phyloP scores from a whole-genome alignment of 2,888 invertebrate genomes.

The Orthonychiurus folsomi region DNA sequence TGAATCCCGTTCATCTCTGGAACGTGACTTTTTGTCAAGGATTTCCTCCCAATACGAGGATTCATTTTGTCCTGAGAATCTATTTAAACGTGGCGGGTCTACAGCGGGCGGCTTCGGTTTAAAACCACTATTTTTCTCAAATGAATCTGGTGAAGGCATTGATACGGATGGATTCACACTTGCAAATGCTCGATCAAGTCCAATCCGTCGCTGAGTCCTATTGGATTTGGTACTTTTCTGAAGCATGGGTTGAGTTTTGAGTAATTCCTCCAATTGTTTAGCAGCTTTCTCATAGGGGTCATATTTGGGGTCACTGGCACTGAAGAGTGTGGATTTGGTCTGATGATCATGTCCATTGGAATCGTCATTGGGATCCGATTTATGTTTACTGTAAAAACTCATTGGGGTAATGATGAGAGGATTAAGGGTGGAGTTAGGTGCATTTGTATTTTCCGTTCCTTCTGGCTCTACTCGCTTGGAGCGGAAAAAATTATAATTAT shows the following conservation, averaged over 20 bases:
- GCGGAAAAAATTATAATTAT: neutral
- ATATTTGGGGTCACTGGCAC: slow-evolving; percentile 30
- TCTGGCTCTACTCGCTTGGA: slow-evolving; percentile 38
- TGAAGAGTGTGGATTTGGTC: slow-evolving; percentile 14
- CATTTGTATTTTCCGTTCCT: slow-evolving; percentile 36
- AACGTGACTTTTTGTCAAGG: neutral
- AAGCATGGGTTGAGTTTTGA: slow-evolving; percentile 29
- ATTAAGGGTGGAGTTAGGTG: slow-evolving; percentile 17
- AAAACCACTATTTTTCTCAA: too few species aligned
- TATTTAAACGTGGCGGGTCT: neutral
- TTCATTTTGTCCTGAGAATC: neutral
- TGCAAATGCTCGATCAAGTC: slow-evolving; percentile 38
- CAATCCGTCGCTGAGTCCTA: slow-evolving; percentile 27
- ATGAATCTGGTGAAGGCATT: neutral
- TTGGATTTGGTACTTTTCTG: slow-evolving; percentile 22
- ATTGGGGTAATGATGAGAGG: slow-evolving; percentile 39
- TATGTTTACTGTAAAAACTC: slow-evolving; percentile 28
- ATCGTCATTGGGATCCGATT: slow-evolving; percentile 4
- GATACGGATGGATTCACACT: slow-evolving; percentile 20
- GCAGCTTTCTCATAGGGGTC: slow-evolving; percentile 40
- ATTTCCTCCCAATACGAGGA: slow-evolving; percentile 10
- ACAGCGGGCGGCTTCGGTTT: neutral
- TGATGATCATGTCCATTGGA: slow-evolving; percentile 1
- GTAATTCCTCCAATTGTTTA: slow-evolving; percentile 37
- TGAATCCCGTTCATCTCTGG: neutral